A percentile compares a stretch with the other conserved stretches of the same genome.
phyloP scores from a whole-genome alignment of 1,140 invertebrate genomes.

The Rhopalosiphum padi region DNA sequence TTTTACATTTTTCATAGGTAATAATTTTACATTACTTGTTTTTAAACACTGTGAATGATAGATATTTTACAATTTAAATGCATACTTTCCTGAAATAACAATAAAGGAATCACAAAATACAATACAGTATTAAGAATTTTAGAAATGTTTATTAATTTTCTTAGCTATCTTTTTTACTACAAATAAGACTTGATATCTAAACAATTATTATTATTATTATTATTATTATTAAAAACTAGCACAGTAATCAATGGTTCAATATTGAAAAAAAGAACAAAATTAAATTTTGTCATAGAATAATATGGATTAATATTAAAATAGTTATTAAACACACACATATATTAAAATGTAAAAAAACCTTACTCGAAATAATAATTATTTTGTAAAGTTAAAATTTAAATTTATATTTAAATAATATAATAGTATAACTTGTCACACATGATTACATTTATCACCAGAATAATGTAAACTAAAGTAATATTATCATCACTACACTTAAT shows the following conservation, averaged over 20 bases:
- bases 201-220: not conserved
- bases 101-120: not conserved
- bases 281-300: not conserved
- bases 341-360: conserved; percentile 18
- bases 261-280: not conserved
- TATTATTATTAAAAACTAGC: not conserved
- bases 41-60: not conserved
- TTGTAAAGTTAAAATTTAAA: conserved; percentile 11
- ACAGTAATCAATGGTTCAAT: not conserved
- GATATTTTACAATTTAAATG: not conserved
- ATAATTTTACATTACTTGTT: not conserved
- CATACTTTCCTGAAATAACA: not conserved
- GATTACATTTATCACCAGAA: not conserved
- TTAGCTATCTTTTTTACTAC: not conserved
- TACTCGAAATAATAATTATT: conserved; percentile 12
- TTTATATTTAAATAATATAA: not conserved
- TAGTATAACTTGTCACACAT: conserved; percentile 11
- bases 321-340: not conserved
- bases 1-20: not conserved
- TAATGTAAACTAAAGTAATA: not conserved
- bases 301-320: conserved; percentile 15
- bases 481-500: not conserved
- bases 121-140: not conserved
- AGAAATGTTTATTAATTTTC: not conserved
- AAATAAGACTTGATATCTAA: not conserved